phyloP scores from a whole-genome alignment of 2,113 vertebrate species.

The Struthidea cinerea region DNA sequence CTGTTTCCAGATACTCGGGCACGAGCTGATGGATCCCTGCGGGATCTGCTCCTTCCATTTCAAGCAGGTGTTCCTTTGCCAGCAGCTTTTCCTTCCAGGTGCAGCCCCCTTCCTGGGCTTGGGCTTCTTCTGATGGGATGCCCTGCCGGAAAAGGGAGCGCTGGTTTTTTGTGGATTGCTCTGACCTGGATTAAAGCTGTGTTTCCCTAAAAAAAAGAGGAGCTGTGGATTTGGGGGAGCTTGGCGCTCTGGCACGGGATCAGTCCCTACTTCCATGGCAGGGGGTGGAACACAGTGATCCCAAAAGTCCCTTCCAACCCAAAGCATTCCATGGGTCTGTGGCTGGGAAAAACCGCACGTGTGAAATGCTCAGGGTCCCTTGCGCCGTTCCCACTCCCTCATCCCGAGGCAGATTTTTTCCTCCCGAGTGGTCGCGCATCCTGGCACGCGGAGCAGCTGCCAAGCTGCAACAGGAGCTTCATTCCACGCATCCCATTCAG shows the following conservation, averaged over 20 bases:
- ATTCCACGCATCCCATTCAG: background rate
- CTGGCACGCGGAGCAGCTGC: background rate
- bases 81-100: background rate
- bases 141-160: background rate
- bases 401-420: background rate
- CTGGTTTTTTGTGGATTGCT: background rate
- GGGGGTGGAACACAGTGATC: too few relatives aligned
- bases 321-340: background rate
- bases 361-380: background rate
- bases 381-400: background rate
- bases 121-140: background rate
- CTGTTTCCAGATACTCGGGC: background rate
- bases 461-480: background rate
- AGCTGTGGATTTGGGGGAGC: background rate
- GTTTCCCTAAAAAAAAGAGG: background rate
- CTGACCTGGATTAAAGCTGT: background rate
- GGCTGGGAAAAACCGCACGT: accelerated
- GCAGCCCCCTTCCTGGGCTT: background rate
- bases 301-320: background rate
- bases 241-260: background rate
- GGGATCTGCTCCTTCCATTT: background rate
- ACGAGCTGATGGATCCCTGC: background rate
- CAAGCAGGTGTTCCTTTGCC: background rate
- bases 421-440: background rate
- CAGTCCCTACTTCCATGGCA: background rate